Evolutionary conservation across 2,797 vertebrate species (phyloP), one percentile per base, ranked within the genome.

Genomic region (Cetoscarus ocellatus): DNA sequence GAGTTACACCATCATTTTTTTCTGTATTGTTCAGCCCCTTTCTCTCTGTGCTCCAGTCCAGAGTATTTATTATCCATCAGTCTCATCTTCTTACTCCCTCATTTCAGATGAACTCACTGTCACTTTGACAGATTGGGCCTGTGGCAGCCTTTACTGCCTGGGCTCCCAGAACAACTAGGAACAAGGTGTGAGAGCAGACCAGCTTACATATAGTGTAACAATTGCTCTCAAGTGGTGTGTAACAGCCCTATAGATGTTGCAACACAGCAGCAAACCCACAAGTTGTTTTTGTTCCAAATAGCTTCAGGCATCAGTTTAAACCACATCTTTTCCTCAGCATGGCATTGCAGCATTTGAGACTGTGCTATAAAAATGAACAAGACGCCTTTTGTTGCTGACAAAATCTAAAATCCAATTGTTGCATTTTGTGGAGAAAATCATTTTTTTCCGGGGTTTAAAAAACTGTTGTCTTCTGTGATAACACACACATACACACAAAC

Each of bases 61-160:
- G 55, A 77, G 56, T 7, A 67, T 69, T 77, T 69, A 69, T 48
- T 56, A 17, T 51, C 51, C 70, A 48, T 59, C 66, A 60, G 60
- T 67, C 71, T 53, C 52, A 44, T 72, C 60, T 57, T 65, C 61
- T 59, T 36, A 52, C 61, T 48, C 73, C 51, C 59, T 80, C 73
- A 75, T 73, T 73, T 69, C 36, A 39, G 65, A 53, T 17, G 55
- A 68, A 68, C 75, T 61, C 59, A 60, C 49, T 59, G 68, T 72
- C 57, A 45, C 57, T 52, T 48, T 79, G 67, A 71, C 67, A 13
- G 48, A 77, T 67, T 8, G 45, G 49, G 1, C 15, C 27, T 15
- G 1, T 27, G 62, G 44, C 39, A 14, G 45, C 14, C 35, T 48
- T 56, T 19, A 45, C 18, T 61, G 51, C 35, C 45, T 15, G 15